Evolutionary conservation across 2,888 invertebrate genomes (phyloP).

Genomic region (Papilio demoleus): DNA sequence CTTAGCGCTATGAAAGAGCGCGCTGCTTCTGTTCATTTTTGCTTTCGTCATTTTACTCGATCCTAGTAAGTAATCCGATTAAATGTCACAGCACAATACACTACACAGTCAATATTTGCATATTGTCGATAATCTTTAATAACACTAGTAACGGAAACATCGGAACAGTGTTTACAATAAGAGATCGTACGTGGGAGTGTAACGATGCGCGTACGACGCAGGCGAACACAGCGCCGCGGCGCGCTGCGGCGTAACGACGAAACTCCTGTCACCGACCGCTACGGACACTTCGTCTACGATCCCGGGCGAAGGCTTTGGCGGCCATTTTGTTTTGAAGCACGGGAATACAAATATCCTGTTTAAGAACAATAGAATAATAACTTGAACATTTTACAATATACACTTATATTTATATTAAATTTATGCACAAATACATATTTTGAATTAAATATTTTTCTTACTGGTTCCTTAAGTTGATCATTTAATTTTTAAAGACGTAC

Average conservation of each 20-base stretch:
- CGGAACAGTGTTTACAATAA: conserved; percentile 74
- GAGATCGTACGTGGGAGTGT: conserved; percentile 79
- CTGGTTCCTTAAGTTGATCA: too few species aligned
- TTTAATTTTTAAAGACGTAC: too few species aligned
- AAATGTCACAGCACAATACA: conserved; percentile 61
- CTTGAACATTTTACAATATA: background rate
- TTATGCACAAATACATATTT: too few species aligned
- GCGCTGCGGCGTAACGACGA: conserved; percentile 64
- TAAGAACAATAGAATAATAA: conserved; percentile 35
- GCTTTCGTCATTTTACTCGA: conserved; percentile 81
- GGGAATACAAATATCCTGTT: conserved; percentile 47
- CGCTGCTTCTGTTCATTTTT: conserved; percentile 82
- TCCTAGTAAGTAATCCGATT: conserved; percentile 55
- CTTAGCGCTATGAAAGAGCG: conserved; percentile 90
- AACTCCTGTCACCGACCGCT: conserved; percentile 65
- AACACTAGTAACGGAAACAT: conserved; percentile 61
- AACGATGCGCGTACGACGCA: conserved; percentile 57
- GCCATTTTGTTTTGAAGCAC: conserved; percentile 73
- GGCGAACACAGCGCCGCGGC: conserved; percentile 63
- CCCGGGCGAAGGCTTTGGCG: conserved; percentile 55
- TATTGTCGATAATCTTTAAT: conserved; percentile 61
- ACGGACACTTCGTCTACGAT: conserved; percentile 55
- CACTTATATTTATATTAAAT: too few species aligned
- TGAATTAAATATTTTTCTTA: too few species aligned
- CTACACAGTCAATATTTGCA: conserved; percentile 66